Evolutionary conservation across 2,797 vertebrate genomes (phyloP), one percentile per base, ranked within the genome.

Genomic region (Austrolebias charrua): DNA sequence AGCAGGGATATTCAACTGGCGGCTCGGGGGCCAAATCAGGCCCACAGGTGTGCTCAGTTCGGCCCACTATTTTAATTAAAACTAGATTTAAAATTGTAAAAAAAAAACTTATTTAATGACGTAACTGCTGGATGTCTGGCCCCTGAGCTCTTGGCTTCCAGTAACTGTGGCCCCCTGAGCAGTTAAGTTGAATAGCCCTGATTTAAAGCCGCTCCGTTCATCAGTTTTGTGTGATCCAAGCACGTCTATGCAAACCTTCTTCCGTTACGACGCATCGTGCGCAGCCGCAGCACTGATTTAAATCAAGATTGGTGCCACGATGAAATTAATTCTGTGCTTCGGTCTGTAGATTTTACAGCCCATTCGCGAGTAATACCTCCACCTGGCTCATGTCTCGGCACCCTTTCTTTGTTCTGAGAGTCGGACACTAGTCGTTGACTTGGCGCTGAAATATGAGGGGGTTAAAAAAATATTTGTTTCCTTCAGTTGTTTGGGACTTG

Each of bases 241-340:
- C 85, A 58, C 79, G 68, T 90, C 89, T 92, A 92, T 92, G 89
- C 90, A 91, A 92, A 81, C 68, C 55, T 60, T 72, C 71, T 73
- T 79, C 67, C 69, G 55, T 55, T 53, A 0, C 28, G 73, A 65
- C 81, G 69, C 69, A 76, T 76, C 38, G 29, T 16, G 61, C 6
- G 71, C 4, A 55, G 60, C 55, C 11, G 66, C 62, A 75, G 76
- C 75, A 57, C 74, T 67, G 78, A 69, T 47, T 46, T 20, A 8
- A 54, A 40, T 11, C 10, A 12, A 12, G 10, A 40, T 2, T 38
- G 9, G 31, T 33, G 31, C 61, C 48, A 12, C 31, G 7, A n/a
- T 58, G 55, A 60, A 54, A 18, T 12, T 0, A 43, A 35, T 47
- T 46, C 20, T 60, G 62, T 80, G 63, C 75, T 69, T 29, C 69